Conservation (phyloP, 2,888 invertebrate genomes). For the Orthosia gothica region DNA sequence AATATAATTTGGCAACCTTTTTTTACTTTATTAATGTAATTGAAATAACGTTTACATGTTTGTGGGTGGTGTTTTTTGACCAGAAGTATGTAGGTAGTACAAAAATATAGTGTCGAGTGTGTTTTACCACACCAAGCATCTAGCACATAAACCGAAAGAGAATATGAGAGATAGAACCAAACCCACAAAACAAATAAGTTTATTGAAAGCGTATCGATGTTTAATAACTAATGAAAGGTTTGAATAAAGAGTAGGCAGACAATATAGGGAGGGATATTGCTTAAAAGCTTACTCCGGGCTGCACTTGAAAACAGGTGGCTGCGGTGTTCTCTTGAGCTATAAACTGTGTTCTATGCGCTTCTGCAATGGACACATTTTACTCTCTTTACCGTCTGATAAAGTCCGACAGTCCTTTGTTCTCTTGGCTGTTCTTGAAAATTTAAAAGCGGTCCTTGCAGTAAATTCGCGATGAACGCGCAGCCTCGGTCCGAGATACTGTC, state of each 20-base stretch:
- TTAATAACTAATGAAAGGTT: constrained; percentile 52
- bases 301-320: constrained; percentile 75
- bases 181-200: constrained; percentile 38
- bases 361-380: constrained; percentile 87
- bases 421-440: constrained; percentile 84
- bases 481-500: constrained; percentile 75
- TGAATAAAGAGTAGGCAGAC: constrained; percentile 47
- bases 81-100: background rate
- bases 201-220: constrained; percentile 38
- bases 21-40: background rate
- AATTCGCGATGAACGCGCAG: constrained; percentile 79
- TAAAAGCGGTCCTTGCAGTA: constrained; percentile 86
- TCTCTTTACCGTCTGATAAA: constrained; percentile 87
- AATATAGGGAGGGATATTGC: constrained; percentile 55
- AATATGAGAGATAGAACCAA: constrained; percentile 5
- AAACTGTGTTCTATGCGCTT: constrained; percentile 79
- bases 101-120: background rate
- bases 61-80: background rate
- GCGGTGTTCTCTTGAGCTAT: constrained; percentile 76
- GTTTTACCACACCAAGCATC: background rate
- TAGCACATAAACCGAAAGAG: background rate
- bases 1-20: background rate
- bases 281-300: constrained; percentile 62
- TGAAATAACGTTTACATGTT: no score
- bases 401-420: constrained; percentile 85